Percentiles rank a stretch among this genome's conserved stretches.
Evolutionary conservation across 1,140 invertebrate species (phyloP).

Genomic region (Stegodyphus dumicola): DNA sequence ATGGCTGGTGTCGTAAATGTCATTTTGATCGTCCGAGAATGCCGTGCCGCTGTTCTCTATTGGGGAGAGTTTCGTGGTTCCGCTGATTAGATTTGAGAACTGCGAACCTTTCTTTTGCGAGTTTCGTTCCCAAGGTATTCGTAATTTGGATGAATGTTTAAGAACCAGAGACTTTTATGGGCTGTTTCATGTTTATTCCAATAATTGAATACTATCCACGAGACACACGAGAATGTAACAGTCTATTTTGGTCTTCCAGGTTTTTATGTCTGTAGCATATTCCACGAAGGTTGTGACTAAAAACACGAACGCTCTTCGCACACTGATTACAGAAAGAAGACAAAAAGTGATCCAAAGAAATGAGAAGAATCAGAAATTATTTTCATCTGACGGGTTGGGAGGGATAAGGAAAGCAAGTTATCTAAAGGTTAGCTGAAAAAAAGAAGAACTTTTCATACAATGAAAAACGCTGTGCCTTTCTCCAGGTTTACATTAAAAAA

Average conservation of each 20-base stretch:
- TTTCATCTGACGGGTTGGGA: too few species aligned
- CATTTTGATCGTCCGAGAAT: conserved; percentile 32
- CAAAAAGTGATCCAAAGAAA: too few species aligned
- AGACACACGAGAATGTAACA: not conserved
- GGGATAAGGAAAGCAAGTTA: too few species aligned
- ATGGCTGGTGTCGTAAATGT: conserved; percentile 31
- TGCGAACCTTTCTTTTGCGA: not conserved
- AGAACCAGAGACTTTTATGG: not conserved
- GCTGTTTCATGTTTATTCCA: conserved; percentile 11
- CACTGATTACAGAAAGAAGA: not conserved
- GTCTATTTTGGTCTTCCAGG: too few species aligned
- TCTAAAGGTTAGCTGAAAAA: too few species aligned
- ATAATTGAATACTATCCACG: not conserved
- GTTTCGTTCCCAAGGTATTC: not conserved
- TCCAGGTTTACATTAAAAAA: too few species aligned
- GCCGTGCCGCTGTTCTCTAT: not conserved
- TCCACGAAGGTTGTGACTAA: not conserved
- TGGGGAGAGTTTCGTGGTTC: conserved; percentile 17
- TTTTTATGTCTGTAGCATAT: not conserved
- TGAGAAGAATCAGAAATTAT: too few species aligned
- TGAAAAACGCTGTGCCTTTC: too few species aligned
- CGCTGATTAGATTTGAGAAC: conserved; percentile 33
- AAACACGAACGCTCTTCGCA: not conserved
- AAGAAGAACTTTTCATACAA: too few species aligned
- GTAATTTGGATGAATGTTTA: conserved; percentile 16